These are phyloP conservation scores for Norana najaformis DNA, from an alignment of 2,888 invertebrate genomes.

Conservation along the genomic window DNA sequence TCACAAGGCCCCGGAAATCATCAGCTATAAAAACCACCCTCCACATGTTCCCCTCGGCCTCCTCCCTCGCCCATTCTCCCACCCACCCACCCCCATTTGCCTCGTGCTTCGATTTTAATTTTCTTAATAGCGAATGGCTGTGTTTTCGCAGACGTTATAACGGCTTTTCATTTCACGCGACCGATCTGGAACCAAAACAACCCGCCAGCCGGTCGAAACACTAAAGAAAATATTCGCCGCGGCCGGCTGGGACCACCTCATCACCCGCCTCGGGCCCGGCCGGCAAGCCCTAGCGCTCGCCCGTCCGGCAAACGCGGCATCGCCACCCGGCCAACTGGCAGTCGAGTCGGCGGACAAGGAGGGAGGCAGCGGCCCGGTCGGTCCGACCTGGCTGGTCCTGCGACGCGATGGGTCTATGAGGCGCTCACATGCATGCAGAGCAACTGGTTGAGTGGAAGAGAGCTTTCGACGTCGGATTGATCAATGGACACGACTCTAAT, in stretches of 20 bases:
- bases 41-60: neutral
- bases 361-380: neutral
- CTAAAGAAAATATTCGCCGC: neutral
- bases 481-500: constrained; percentile 4
- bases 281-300: neutral
- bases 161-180: constrained; percentile 16
- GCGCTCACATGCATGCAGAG: neutral
- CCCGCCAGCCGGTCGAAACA: neutral
- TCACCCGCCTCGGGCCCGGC: neutral
- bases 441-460: constrained; percentile 1
- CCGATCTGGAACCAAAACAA: neutral
- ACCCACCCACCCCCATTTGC: neutral
- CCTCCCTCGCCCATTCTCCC: neutral
- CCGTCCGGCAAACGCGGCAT: neutral
- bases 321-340: neutral
- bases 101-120: constrained; percentile 17
- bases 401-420: neutral
- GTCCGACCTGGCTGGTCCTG: neutral
- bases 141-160: constrained; percentile 9
- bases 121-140: constrained; percentile 18
- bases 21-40: neutral
- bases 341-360: neutral
- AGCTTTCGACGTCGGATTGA: neutral
- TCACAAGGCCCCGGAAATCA: constrained; percentile 1
- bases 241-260: neutral